These are phyloP conservation scores for Pavo muticus DNA, from an alignment of 2,113 vertebrate species.

Conservation along the genomic window DNA sequence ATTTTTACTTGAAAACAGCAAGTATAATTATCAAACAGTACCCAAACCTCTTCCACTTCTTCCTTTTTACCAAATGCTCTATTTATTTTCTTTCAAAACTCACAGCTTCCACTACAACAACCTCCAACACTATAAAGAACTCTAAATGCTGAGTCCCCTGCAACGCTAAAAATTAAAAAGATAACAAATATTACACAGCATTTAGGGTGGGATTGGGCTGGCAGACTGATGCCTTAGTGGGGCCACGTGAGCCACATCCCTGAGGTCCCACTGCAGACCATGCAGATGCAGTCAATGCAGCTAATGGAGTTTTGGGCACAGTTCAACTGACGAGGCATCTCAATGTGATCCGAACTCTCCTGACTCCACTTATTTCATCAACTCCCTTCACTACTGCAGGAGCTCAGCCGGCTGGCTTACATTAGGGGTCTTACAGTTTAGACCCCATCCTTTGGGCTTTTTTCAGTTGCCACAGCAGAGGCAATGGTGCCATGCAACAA, in stretches of 20 bases:
- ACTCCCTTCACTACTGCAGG: accelerated
- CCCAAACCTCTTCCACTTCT: not conserved
- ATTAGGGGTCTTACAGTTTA: accelerated
- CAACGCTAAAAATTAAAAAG: not conserved
- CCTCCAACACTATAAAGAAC: not conserved
- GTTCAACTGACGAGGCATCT: not conserved
- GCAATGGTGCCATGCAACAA: not conserved
- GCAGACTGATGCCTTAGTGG: not conserved
- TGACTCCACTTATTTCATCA: not conserved
- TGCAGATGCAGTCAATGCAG: not conserved
- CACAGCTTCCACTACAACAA: not conserved
- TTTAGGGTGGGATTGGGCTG: not conserved
- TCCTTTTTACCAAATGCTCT: not conserved
- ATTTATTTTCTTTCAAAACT: not conserved
- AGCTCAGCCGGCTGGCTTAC: not conserved
- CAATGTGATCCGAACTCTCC: not conserved
- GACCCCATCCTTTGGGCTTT: not conserved
- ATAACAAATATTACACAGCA: not conserved
- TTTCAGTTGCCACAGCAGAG: not conserved
- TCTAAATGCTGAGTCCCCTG: not conserved
- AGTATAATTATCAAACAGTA: not conserved
- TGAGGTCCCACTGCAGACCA: not conserved
- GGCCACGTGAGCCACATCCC: not conserved
- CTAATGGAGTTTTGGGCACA: not conserved
- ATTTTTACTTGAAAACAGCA: not conserved